Conservation (phyloP, 2,113 vertebrate species). For the Sylvilagus bachmani region DNA sequence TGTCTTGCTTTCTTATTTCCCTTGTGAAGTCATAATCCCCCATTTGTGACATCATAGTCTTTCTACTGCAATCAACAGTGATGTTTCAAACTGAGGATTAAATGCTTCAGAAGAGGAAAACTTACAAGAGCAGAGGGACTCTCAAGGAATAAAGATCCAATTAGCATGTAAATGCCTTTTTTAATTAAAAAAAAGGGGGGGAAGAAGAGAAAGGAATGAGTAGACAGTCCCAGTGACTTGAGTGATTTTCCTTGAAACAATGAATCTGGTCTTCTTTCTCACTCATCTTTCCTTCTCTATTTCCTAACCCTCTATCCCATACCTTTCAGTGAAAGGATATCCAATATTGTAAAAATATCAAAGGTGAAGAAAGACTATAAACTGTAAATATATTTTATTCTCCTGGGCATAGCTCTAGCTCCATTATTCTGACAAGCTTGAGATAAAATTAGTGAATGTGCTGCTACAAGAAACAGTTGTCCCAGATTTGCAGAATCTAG, state of each 20-base stretch:
- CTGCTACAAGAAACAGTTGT: neutral
- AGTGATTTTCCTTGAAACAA: conserved; percentile 55
- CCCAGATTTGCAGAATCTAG: neutral
- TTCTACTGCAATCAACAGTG: conserved; percentile 77
- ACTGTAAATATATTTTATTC: neutral
- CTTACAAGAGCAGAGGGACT: conserved; percentile 77
- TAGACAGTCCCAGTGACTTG: conserved; percentile 14
- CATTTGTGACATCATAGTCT: conserved; percentile 83
- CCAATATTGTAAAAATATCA: neutral
- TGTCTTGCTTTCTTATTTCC: conserved; percentile 82
- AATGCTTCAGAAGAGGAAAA: conserved; percentile 74
- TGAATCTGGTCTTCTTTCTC: neutral
- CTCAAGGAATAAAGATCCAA: conserved; percentile 77
- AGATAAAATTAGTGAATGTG: neutral
- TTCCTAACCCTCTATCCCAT: rapidly evolving
- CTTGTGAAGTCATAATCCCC: conserved; percentile 84
- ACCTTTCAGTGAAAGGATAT: neutral
- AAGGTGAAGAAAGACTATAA: neutral
- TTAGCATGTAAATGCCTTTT: conserved; percentile 79
- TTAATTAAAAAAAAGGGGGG: conserved; percentile 67
- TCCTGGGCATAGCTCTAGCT: neutral
- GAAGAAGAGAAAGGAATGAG: conserved; percentile 14
- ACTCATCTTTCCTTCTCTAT: neutral
- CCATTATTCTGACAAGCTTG: neutral
- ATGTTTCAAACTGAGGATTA: conserved; percentile 80